phyloP scores from a whole-genome alignment of 2,113 vertebrate species.

The Cepphus grylle region DNA sequence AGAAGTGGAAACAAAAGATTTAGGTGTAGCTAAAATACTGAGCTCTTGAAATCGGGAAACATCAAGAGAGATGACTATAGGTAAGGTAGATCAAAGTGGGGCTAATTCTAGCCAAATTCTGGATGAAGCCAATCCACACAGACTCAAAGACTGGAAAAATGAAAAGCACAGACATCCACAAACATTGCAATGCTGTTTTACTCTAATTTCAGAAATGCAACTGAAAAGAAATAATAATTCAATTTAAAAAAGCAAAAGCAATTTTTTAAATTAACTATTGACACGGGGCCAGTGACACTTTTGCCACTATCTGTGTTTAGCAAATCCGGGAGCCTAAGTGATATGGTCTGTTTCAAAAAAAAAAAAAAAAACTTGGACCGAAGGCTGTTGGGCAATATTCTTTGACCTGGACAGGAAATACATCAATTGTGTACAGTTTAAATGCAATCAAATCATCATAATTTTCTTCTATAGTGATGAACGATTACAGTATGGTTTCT shows the following conservation, averaged over 20 bases:
- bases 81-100: not conserved
- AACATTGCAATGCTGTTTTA: not conserved
- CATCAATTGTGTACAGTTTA: not conserved
- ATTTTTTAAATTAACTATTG: not conserved
- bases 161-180: not conserved
- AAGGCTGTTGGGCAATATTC: not conserved
- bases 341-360: not conserved
- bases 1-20: not conserved
- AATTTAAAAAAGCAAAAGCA: not conserved
- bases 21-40: not conserved
- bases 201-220: not conserved
- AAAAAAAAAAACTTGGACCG: not conserved
- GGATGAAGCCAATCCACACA: not conserved
- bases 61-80: not conserved
- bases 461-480: not conserved
- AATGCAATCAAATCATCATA: not conserved
- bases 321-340: not conserved
- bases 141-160: not conserved
- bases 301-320: not conserved
- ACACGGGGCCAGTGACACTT: not conserved
- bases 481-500: not conserved
- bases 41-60: not conserved
- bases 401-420: not conserved
- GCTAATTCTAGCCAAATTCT: not conserved
- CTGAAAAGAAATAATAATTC: not conserved